phyloP scores from a whole-genome alignment of 2,113 vertebrate genomes.

The Nerophis ophidion region DNA sequence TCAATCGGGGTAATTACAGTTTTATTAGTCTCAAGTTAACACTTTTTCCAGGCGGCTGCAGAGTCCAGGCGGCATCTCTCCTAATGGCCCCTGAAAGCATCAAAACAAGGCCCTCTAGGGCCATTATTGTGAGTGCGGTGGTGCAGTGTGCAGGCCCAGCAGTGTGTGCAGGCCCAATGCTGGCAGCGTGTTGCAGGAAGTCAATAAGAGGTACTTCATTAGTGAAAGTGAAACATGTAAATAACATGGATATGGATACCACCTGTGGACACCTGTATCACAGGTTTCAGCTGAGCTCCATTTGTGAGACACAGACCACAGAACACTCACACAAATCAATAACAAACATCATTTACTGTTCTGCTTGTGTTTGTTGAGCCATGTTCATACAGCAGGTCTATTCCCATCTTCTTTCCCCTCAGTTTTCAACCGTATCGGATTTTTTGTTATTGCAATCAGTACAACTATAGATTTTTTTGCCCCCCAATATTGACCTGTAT shows the following conservation, averaged over 20 bases:
- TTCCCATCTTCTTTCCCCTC: too few relatives aligned
- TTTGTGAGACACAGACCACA: too few relatives aligned
- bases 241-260: neutral
- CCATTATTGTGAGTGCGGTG: constrained; percentile 60
- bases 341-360: too few relatives aligned
- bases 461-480: too few relatives aligned
- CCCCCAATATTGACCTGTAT: too few relatives aligned
- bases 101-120: constrained; percentile 52
- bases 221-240: constrained; percentile 19
- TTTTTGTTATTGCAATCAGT: too few relatives aligned
- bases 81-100: constrained; percentile 70
- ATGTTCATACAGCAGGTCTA: too few relatives aligned
- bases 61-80: constrained; percentile 49
- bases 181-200: constrained; percentile 25
- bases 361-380: too few relatives aligned
- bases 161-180: constrained; percentile 13
- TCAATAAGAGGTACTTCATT: constrained; percentile 60
- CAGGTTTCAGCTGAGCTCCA: too few relatives aligned
- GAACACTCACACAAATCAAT: neutral
- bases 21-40: constrained; percentile 69
- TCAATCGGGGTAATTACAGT: constrained; percentile 58
- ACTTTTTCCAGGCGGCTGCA: constrained; percentile 54
- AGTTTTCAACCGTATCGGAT: too few relatives aligned
- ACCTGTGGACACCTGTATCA: neutral
- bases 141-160: constrained; percentile 20